Conservation (phyloP, 2,113 vertebrate genomes). For the Hippoglossus stenolepis region DNA sequence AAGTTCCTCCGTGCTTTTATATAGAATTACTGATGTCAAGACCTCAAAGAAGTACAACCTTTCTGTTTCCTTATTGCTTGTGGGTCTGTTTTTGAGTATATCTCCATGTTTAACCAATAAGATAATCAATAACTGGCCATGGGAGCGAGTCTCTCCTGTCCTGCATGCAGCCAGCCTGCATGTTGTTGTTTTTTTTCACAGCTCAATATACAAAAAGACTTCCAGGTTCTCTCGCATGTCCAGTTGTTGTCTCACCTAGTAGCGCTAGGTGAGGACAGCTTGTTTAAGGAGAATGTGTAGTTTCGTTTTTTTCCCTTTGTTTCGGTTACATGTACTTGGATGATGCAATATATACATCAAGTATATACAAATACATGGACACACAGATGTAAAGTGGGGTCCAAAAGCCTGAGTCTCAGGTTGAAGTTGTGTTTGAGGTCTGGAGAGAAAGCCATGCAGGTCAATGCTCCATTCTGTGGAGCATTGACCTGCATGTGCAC, state of each 20-base stretch:
- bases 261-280: constrained; percentile 1
- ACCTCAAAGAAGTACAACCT: neutral
- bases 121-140: constrained; percentile 9
- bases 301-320: constrained; percentile 1
- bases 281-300: neutral
- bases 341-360: constrained; percentile 74
- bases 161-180: constrained; percentile 13
- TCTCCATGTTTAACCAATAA: neutral
- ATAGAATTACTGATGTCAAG: constrained; percentile 41
- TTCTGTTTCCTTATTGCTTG: constrained; percentile 22
- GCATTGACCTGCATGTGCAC: neutral
- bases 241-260: neutral
- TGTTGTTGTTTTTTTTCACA: neutral
- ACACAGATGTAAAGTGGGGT: constrained; percentile 63
- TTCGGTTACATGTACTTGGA: constrained; percentile 11
- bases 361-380: constrained; percentile 76
- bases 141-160: constrained; percentile 7
- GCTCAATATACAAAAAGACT: neutral
- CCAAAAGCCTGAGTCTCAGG: constrained; percentile 36
- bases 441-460: constrained; percentile 15
- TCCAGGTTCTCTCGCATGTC: constrained; percentile 18
- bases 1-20: constrained; percentile 36
- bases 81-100: constrained; percentile 8
- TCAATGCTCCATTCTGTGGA: neutral
- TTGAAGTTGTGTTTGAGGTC: neutral